Conservation (phyloP, 2,797 vertebrate species). For the Smutsia gigantea region DNA sequence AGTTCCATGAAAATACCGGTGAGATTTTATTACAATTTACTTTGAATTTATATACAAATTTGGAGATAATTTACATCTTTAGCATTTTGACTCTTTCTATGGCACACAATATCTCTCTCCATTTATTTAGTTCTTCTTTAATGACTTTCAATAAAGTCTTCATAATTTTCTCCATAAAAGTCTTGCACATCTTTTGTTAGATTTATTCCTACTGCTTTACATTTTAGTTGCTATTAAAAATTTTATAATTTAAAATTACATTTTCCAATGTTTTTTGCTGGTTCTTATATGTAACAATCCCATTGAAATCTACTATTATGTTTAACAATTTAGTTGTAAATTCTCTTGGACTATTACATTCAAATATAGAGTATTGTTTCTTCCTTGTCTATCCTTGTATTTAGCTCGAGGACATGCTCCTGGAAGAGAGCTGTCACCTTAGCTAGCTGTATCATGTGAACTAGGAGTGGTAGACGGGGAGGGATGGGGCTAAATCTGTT, state of each 20-base stretch:
- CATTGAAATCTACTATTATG: neutral
- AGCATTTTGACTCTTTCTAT: constrained; percentile 26
- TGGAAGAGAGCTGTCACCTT: too few relatives aligned
- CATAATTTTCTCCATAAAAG: constrained; percentile 41
- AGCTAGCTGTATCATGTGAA: too few relatives aligned
- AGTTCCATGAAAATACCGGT: neutral
- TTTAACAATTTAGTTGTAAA: neutral
- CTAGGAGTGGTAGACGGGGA: too few relatives aligned
- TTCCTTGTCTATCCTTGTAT: neutral
- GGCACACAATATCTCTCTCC: neutral
- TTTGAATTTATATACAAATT: constrained; percentile 19
- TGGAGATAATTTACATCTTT: neutral
- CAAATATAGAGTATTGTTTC: neutral
- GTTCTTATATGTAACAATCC: neutral
- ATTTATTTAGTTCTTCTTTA: constrained; percentile 41
- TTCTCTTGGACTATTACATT: neutral
- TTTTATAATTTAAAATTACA: constrained; percentile 14
- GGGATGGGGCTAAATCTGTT: too few relatives aligned
- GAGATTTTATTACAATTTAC: constrained; percentile 20
- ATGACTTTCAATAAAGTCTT: constrained; percentile 39
- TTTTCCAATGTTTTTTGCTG: neutral
- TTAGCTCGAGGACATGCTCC: too few relatives aligned
- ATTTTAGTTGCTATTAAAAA: constrained; percentile 32
- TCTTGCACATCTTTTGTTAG: neutral
- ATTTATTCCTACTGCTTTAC: constrained; percentile 22